Percentiles rank a stretch among this genome's conserved stretches.
Conservation (phyloP, 2,113 vertebrate species). For the Chloroceryle aenea region DNA sequence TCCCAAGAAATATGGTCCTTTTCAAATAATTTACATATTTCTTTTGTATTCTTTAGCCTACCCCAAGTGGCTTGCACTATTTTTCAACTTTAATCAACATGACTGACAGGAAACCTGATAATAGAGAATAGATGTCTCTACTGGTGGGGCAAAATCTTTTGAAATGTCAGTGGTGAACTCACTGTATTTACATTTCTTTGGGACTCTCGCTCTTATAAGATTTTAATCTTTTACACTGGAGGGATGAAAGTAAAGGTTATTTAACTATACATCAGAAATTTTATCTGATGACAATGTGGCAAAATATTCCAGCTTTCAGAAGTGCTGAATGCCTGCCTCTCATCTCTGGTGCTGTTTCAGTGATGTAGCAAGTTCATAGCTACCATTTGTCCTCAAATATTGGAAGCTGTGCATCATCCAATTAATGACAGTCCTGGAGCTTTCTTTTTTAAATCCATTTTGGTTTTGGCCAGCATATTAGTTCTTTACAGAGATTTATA, state of each 20-base stretch:
- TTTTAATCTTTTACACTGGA: constrained; percentile 71
- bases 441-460: neutral
- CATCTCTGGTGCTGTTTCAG: neutral
- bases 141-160: constrained; percentile 73
- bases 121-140: constrained; percentile 58
- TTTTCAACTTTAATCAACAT: constrained; percentile 79
- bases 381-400: neutral
- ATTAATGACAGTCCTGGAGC: neutral
- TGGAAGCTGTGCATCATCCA: constrained; percentile 14
- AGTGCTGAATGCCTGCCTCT: neutral
- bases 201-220: constrained; percentile 66
- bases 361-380: neutral
- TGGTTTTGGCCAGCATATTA: neutral
- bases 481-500: neutral
- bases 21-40: constrained; percentile 56
- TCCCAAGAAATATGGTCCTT: constrained; percentile 43
- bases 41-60: constrained; percentile 60
- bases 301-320: neutral
- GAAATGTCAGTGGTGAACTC: constrained; percentile 78
- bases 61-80: constrained; percentile 62
- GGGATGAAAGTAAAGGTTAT: constrained; percentile 75
- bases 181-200: constrained; percentile 80
- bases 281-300: constrained; percentile 43
- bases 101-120: constrained; percentile 78
- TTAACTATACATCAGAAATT: constrained; percentile 65